Conservation (phyloP, 1,140 invertebrate genomes). For the Plectrocnemia conspersa region DNA sequence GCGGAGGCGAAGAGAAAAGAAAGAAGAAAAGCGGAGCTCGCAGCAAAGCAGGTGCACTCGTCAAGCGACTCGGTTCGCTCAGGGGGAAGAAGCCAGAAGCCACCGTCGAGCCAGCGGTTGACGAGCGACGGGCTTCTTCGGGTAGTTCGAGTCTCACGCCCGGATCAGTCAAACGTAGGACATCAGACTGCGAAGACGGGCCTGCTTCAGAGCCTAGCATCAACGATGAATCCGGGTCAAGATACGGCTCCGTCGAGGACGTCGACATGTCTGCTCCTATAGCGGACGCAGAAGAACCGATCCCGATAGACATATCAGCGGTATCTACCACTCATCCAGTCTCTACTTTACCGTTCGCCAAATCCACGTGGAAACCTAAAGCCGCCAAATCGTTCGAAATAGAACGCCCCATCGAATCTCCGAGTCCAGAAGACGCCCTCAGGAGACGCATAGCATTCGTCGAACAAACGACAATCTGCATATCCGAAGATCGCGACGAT, state of each 20-base stretch:
- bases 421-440: constrained; percentile 43
- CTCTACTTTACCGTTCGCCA: constrained; percentile 46
- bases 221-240: constrained; percentile 26
- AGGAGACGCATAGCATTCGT: constrained; percentile 47
- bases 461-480: constrained; percentile 41
- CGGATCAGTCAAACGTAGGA: constrained; percentile 27
- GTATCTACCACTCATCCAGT: constrained; percentile 47
- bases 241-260: constrained; percentile 31
- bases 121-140: constrained; percentile 19
- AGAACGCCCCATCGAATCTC: constrained; percentile 46
- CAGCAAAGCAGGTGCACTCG: constrained; percentile 29
- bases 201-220: constrained; percentile 21
- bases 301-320: constrained; percentile 35
- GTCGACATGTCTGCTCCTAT: constrained; percentile 12
- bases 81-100: constrained; percentile 17
- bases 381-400: constrained; percentile 41
- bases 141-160: constrained; percentile 30
- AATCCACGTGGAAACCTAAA: constrained; percentile 45
- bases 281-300: background rate
- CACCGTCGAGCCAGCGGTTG: constrained; percentile 2
- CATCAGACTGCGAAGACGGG: constrained; percentile 28
- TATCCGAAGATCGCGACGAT: constrained; percentile 45
- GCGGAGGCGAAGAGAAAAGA: constrained; percentile 25
- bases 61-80: constrained; percentile 23
- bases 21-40: constrained; percentile 32